Conservation (phyloP, 37 sponge, comb jelly and placozoan genomes). For the Haliclona indistincta region DNA sequence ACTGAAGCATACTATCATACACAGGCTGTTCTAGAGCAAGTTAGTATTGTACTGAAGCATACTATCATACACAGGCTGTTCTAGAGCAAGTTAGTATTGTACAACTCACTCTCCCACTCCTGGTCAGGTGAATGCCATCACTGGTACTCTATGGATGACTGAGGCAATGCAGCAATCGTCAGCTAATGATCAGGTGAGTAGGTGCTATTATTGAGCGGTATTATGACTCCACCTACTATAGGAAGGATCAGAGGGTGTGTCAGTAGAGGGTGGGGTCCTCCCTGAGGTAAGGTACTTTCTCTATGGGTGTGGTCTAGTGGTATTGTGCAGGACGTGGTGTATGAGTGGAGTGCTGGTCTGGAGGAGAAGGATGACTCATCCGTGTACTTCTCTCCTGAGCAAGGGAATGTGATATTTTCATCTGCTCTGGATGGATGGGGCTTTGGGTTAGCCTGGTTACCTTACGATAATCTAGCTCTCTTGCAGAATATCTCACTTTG, state of each 20-base stretch:
- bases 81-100: constrained; percentile 80
- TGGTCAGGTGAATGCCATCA: constrained; percentile 85
- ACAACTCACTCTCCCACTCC: too few species aligned
- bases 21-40: constrained; percentile 89
- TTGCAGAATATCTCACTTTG: constrained; percentile 82
- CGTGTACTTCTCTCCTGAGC: constrained; percentile 94
- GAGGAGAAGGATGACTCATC: constrained; percentile 85
- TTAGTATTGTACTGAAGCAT: constrained; percentile 75
- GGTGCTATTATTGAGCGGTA: too few species aligned
- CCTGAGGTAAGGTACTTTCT: too few species aligned
- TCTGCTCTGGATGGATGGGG: constrained; percentile 98
- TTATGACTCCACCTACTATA: too few species aligned
- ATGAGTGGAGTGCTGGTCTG: constrained; percentile 87
- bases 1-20: constrained; percentile 91
- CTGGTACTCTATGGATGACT: constrained; percentile 75
- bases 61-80: constrained; percentile 83
- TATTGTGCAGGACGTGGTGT: constrained; percentile 43
- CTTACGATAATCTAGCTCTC: not conserved
- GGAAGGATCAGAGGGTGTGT: too few species aligned
- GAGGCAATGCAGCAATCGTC: constrained; percentile 48
- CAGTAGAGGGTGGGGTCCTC: too few species aligned
- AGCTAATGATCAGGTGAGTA: too few species aligned
- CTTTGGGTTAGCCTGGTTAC: constrained; percentile 75
- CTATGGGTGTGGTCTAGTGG: too few species aligned
- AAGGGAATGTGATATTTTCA: constrained; percentile 94